Evolutionary conservation across 2,797 vertebrate species (phyloP), one percentile per base, ranked within the genome.

Genomic region (Rachycentron canadum): DNA sequence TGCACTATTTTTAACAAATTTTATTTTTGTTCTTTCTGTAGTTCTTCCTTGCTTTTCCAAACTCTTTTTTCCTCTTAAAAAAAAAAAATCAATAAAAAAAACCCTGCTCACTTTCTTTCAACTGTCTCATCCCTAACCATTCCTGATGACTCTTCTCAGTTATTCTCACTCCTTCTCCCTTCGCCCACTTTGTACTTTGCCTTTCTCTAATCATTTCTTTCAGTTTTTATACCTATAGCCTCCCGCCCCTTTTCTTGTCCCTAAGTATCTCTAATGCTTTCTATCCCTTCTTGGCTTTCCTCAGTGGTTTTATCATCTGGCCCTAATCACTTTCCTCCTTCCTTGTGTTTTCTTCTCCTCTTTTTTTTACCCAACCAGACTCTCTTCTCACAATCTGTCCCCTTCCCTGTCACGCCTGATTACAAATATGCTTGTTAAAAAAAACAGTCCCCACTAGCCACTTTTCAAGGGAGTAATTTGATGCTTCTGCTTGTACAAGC

Each of bases 271-370:
- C 50, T 76, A 76, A 74, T 83, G 87, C 59, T 70, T 49, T 72
- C 38, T 50, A 60, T 77, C 73, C 47, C 30, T 72, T 32, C 64
- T 71, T 68, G 36, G 57, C 69, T 86, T 57, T 61, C n/a, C 49
- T 79, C 63, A 50, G 38, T 70, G 36, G 23, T 86, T 80, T 84
- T 69, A 73, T 89, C 73, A 82, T 82, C 58, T 26, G 36, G 47
- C 43, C 45, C 53, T 69, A 79, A 82, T 79, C 75, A 71, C 52
- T 53, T 61, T 58, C 52, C 38, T 63, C 30, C 32, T 43, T 66
- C n/a, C 17, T 69, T 50, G 34, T 53, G 38, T 63, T 61, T 66
- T 80, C 14, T 65, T 16, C 12, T 65, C 11, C 53, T 50, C 21
- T n/a, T 62, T 73, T 60, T 73, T 66, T 50, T 30, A 53, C 66